These are phyloP conservation scores for Nipponacmea schrenckii DNA, from an alignment of 2,888 invertebrate genomes.

Conservation along the genomic window DNA sequence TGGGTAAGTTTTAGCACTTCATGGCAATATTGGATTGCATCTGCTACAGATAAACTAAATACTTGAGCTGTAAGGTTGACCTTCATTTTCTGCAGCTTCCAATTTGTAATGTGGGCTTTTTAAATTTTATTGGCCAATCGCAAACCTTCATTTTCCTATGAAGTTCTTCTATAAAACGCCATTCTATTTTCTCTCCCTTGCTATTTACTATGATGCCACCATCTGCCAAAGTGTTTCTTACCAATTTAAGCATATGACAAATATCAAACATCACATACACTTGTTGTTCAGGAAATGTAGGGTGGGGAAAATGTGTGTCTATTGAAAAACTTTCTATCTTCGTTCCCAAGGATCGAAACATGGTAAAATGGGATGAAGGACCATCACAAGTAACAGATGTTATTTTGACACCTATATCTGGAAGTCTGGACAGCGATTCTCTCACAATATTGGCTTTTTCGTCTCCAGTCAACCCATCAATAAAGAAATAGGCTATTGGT, in stretches of 20 bases:
- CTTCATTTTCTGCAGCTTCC: background rate
- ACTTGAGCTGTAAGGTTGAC: no score
- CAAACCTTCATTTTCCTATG: background rate
- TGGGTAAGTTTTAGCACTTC: background rate
- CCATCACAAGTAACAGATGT: slow-evolving; percentile 13
- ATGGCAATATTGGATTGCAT: background rate
- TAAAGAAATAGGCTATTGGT: background rate
- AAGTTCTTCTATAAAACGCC: background rate
- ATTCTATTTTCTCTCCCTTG: background rate
- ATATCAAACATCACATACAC: background rate
- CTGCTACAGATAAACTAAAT: no score
- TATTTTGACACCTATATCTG: slow-evolving; percentile 4
- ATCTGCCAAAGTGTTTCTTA: background rate
- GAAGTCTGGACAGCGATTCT: background rate
- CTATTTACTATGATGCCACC: background rate
- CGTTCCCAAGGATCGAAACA: background rate
- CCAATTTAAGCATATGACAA: background rate
- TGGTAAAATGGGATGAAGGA: slow-evolving; percentile 12
- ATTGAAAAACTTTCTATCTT: background rate
- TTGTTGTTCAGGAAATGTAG: background rate
- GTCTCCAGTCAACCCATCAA: background rate
- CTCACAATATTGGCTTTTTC: slow-evolving; percentile 8
- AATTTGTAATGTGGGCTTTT: background rate
- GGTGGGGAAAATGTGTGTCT: background rate
- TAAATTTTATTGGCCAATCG: background rate